Percentiles rank a stretch among this genome's conserved stretches.
phyloP scores from a whole-genome alignment of 2,797 vertebrate species.

The Benthosema pterotum region DNA sequence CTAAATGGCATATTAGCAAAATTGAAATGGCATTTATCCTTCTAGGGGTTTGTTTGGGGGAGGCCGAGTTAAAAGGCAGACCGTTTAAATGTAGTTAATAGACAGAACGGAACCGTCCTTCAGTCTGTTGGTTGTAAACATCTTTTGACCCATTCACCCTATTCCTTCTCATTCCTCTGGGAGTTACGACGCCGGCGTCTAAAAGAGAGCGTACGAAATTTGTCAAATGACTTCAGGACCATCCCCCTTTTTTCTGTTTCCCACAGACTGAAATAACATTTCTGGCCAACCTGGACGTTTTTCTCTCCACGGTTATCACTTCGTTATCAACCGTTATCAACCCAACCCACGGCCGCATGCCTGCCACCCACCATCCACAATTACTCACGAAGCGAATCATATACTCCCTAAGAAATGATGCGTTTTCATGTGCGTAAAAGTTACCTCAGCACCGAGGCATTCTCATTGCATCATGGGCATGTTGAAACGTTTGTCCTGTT shows the following conservation, averaged over 20 bases:
- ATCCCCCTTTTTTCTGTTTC: neutral
- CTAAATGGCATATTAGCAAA: constrained; percentile 2
- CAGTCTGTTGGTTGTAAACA: neutral
- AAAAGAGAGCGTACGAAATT: too few relatives aligned
- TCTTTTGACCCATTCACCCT: neutral
- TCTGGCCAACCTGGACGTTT: neutral
- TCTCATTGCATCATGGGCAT: constrained; percentile 6
- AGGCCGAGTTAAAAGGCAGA: neutral
- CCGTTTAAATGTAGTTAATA: too few relatives aligned
- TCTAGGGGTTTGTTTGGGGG: neutral
- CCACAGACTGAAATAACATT: neutral
- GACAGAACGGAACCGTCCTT: too few relatives aligned
- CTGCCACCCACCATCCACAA: neutral
- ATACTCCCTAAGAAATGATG: constrained; percentile 33
- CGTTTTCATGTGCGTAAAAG: constrained; percentile 1
- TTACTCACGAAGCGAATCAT: constrained; percentile 22
- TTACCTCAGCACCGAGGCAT: constrained; percentile 26
- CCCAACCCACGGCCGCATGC: neutral
- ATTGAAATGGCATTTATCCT: constrained; percentile 1
- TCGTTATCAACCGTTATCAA: too few relatives aligned
- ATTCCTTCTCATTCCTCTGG: neutral
- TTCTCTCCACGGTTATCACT: too few relatives aligned
- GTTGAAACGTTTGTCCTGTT: constrained; percentile 19
- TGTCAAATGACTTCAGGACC: neutral
- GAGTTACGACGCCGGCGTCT: neutral